A percentile compares a stretch with the other conserved stretches of the same genome.
Evolutionary conservation across 1,140 invertebrate genomes (phyloP).

Genomic region (Drosophila nasuta): DNA sequence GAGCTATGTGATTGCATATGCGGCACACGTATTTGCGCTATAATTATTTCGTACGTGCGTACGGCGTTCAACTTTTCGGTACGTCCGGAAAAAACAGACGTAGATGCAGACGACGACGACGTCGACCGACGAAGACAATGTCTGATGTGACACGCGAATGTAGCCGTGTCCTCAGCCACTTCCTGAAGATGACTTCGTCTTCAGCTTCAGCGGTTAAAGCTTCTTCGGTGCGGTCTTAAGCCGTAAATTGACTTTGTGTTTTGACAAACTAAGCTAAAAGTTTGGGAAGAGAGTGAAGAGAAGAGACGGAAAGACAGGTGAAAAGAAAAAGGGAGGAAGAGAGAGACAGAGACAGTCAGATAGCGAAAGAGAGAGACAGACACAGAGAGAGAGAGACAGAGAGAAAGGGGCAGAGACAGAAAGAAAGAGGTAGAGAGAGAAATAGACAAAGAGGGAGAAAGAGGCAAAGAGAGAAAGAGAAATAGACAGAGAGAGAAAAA

Average conservation of each 20-base stretch:
- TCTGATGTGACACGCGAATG: constrained; percentile 18
- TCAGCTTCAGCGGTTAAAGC: constrained; percentile 24
- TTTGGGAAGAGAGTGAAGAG: background rate
- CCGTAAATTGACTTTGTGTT: constrained; percentile 31
- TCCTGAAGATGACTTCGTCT: background rate
- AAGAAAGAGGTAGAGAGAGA: background rate
- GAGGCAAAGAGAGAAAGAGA: background rate
- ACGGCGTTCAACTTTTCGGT: constrained; percentile 48
- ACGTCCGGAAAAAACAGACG: constrained; percentile 25
- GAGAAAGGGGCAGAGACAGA: background rate
- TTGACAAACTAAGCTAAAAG: constrained; percentile 13
- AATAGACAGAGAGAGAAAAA: background rate
- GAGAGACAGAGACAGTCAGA: background rate
- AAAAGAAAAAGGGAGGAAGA: background rate
- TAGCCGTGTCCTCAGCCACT: constrained; percentile 1
- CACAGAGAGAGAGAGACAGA: background rate
- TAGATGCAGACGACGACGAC: background rate
- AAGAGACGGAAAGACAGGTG: background rate
- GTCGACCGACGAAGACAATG: constrained; percentile 43
- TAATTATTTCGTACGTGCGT: constrained; percentile 81
- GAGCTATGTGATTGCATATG: constrained; percentile 58
- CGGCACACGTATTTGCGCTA: constrained; percentile 78
- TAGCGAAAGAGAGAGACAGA: background rate
- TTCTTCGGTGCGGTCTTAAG: constrained; percentile 20
- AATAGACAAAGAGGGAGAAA: too few relatives aligned